phyloP scores from a whole-genome alignment of 1,140 invertebrate species.

The Musca vetustissima region DNA sequence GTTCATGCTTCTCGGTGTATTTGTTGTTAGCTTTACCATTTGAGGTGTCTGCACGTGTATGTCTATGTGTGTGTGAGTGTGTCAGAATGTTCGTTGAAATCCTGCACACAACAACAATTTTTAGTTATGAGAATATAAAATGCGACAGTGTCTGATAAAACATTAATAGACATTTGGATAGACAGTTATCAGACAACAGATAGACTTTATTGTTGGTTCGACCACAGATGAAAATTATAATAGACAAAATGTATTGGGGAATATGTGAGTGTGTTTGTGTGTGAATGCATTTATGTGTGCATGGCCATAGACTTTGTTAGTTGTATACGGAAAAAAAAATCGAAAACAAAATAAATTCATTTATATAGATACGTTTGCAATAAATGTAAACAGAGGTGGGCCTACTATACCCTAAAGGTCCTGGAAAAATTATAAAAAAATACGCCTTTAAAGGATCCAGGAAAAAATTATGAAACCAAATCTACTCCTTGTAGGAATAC shows the following conservation, averaged over 20 bases:
- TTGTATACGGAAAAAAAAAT: no score
- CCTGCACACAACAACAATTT: not conserved
- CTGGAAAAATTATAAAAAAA: no score
- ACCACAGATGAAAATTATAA: conserved; percentile 50
- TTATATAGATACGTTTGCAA: no score
- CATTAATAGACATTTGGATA: conserved; percentile 54
- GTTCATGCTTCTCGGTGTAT: no score
- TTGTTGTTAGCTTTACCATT: no score
- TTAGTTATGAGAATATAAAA: conserved; percentile 29
- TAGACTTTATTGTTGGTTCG: conserved; percentile 46
- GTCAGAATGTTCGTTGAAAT: not conserved
- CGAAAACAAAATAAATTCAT: no score
- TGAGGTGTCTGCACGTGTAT: not conserved
- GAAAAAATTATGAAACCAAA: no score
- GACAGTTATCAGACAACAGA: conserved; percentile 54
- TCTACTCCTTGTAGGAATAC: no score
- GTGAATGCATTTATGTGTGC: not conserved
- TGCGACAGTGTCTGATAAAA: conserved; percentile 49
- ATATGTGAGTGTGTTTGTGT: not conserved
- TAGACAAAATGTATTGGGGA: conserved; percentile 32
- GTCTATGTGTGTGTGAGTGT: not conserved
- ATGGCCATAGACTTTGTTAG: no score
- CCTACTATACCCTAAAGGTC: no score
- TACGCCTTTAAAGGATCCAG: no score
- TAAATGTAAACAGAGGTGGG: no score